These are phyloP conservation scores for Rhineura floridana DNA, from an alignment of 2,113 vertebrate species.

Conservation along the genomic window DNA sequence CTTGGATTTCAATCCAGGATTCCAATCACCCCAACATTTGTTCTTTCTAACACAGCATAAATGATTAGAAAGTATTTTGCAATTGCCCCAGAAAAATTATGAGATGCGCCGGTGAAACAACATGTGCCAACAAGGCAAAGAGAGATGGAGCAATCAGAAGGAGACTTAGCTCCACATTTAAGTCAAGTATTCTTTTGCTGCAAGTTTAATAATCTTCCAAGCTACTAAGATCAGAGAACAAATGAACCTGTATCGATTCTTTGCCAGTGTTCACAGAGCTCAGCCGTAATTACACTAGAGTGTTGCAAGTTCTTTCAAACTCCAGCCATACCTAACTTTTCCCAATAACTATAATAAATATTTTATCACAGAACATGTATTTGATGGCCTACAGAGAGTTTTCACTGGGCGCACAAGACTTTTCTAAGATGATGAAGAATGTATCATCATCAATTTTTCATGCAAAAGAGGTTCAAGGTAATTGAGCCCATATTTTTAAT, in stretches of 20 bases:
- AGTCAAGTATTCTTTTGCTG: conserved; percentile 78
- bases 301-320: conserved; percentile 90
- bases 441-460: conserved; percentile 91
- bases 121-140: conserved; percentile 39
- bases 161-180: conserved; percentile 79
- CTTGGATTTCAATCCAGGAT: conserved; percentile 27
- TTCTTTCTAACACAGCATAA: conserved; percentile 38
- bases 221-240: conserved; percentile 80
- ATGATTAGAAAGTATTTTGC: conserved; percentile 36
- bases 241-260: conserved; percentile 82
- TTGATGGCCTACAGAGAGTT: conserved; percentile 92
- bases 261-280: conserved; percentile 74
- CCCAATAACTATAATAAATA: conserved; percentile 95
- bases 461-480: conserved; percentile 82
- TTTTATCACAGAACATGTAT: conserved; percentile 97
- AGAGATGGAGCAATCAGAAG: conserved; percentile 65
- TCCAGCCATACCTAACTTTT: conserved; percentile 84
- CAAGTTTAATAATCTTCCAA: conserved; percentile 75
- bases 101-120: conserved; percentile 51
- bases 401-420: conserved; percentile 86
- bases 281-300: conserved; percentile 90
- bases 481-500: conserved; percentile 86
- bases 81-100: conserved; percentile 59
- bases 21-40: background rate
- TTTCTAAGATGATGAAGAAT: conserved; percentile 89